Conservation (phyloP, 2,888 invertebrate genomes). For the Uropetala carovei region DNA sequence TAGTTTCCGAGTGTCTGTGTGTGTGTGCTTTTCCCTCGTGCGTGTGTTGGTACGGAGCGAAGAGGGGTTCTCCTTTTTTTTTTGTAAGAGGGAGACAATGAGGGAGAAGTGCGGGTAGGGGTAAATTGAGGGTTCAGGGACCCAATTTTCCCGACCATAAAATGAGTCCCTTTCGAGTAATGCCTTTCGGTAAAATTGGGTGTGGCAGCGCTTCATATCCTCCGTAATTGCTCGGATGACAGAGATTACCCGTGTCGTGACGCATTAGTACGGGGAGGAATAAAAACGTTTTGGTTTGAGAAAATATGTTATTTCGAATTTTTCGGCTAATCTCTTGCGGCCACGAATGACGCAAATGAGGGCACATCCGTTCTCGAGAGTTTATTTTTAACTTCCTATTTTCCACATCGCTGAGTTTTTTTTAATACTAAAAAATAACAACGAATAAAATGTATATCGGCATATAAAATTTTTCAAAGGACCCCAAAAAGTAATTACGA, state of each 20-base stretch:
- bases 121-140: background rate
- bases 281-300: no score
- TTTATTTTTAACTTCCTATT: no score
- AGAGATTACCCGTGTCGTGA: background rate
- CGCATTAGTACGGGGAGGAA: no score
- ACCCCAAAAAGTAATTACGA: no score
- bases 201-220: background rate
- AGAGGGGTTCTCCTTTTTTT: background rate
- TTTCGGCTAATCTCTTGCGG: no score
- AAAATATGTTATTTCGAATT: no score
- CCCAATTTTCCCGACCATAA: slow-evolving; percentile 11
- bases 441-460: no score
- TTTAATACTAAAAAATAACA: no score
- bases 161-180: background rate
- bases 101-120: background rate
- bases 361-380: no score
- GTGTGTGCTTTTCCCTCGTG: background rate
- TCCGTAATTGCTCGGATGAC: background rate
- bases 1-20: background rate
- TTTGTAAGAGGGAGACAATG: background rate
- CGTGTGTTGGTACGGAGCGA: background rate
- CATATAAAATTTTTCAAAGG: no score
- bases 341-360: no score
- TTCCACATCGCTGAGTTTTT: no score
- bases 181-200: background rate